phyloP scores from a whole-genome alignment of 2,113 vertebrate genomes.

The Stigmatopora argus region DNA sequence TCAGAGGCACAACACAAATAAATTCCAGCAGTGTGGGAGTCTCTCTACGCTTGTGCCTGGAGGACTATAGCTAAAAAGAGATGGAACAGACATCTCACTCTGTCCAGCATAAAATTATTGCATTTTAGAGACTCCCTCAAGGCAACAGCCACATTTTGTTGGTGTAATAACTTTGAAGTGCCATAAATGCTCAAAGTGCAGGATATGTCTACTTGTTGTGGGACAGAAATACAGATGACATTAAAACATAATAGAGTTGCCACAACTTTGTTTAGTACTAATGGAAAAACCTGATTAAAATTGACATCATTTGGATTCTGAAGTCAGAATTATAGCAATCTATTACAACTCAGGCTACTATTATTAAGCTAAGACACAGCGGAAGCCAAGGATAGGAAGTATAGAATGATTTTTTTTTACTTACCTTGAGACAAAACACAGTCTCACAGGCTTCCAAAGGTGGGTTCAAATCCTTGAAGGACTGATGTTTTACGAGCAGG shows the following conservation, averaged over 20 bases:
- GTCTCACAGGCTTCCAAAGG: conserved; percentile 14
- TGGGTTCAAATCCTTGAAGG: not conserved
- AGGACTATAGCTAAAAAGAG: conserved; percentile 18
- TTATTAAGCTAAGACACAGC: not conserved
- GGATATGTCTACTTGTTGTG: not conserved
- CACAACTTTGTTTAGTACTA: not conserved
- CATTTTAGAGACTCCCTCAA: conserved; percentile 18
- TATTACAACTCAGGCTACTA: not conserved
- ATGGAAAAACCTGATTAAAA: not conserved
- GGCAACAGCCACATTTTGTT: conserved; percentile 22
- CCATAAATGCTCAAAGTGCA: conserved; percentile 2
- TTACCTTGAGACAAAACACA: conserved; percentile 24
- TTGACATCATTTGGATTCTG: not conserved
- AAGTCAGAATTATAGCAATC: not conserved
- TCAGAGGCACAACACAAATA: conserved; percentile 54
- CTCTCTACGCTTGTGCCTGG: conserved; percentile 8
- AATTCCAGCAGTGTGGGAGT: conserved; percentile 53
- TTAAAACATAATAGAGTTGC: not conserved
- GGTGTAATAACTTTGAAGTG: conserved; percentile 26
- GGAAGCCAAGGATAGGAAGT: not conserved
- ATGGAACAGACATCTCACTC: conserved; percentile 36
- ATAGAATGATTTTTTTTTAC: not conserved
- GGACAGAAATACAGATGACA: not conserved
- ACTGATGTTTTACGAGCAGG: conserved; percentile 7
- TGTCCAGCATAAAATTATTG: conserved; percentile 34